phyloP scores from a whole-genome alignment of 53 echinoderm and acorn worm genomes.

The Stichopus horrens region DNA sequence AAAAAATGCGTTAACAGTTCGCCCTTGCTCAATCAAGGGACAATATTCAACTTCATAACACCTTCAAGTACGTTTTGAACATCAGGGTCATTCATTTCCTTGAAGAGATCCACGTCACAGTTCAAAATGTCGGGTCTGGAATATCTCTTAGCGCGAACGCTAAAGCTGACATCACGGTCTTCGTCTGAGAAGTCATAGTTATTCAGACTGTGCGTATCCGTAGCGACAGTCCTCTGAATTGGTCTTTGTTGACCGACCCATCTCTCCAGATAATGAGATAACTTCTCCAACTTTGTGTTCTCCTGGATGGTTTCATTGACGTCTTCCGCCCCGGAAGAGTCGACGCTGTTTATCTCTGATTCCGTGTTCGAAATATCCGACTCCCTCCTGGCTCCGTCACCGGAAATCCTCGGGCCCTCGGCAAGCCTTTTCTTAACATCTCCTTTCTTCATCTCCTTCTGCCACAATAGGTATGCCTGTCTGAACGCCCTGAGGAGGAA shows the following conservation, averaged over 20 bases:
- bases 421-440: slow-evolving; percentile 59
- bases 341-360: background rate
- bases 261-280: slow-evolving; percentile 70
- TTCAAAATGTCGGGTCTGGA: slow-evolving; percentile 64
- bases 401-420: slow-evolving; percentile 57
- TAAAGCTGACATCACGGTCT: slow-evolving; percentile 45
- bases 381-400: background rate
- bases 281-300: slow-evolving; percentile 58
- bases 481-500: slow-evolving; percentile 86
- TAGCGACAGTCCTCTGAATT: background rate
- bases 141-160: slow-evolving; percentile 56
- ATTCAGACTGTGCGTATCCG: slow-evolving; percentile 34
- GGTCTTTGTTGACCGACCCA: slow-evolving; percentile 61
- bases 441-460: slow-evolving; percentile 65
- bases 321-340: slow-evolving; percentile 31
- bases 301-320: slow-evolving; percentile 25
- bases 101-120: slow-evolving; percentile 57
- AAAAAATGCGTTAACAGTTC: background rate
- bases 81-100: slow-evolving; percentile 64
- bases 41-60: slow-evolving; percentile 42
- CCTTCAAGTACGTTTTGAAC: slow-evolving; percentile 62
- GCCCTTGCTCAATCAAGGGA: background rate
- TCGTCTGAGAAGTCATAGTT: background rate
- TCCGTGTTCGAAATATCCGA: background rate
- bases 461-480: slow-evolving; percentile 76